These are phyloP conservation scores for Cephalotes varians DNA, from an alignment of 2,888 invertebrate genomes.

Conservation along the genomic window DNA sequence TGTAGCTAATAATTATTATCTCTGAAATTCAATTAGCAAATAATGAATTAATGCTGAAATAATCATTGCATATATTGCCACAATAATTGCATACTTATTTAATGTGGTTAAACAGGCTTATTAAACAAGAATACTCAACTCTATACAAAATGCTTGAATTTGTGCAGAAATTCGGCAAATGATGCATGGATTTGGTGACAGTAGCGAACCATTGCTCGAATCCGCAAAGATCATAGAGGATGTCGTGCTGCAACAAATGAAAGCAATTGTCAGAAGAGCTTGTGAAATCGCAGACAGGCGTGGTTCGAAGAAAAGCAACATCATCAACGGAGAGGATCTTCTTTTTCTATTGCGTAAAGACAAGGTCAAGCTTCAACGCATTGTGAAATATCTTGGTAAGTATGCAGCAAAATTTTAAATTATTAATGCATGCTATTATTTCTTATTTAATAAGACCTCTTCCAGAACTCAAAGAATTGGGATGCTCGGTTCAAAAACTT, in stretches of 20 bases:
- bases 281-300: constrained; percentile 89
- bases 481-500: constrained; percentile 86
- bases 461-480: constrained; percentile 82
- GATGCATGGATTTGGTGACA: constrained; percentile 98
- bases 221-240: constrained; percentile 94
- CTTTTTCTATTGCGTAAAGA: constrained; percentile 94
- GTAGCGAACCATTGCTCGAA: constrained; percentile 92
- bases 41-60: not conserved
- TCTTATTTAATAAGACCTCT: not conserved
- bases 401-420: not conserved
- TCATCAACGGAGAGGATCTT: constrained; percentile 90
- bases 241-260: constrained; percentile 93
- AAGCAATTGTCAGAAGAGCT: constrained; percentile 92
- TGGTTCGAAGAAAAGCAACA: constrained; percentile 77
- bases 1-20: not conserved
- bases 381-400: constrained; percentile 90
- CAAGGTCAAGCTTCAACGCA: constrained; percentile 91
- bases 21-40: not conserved
- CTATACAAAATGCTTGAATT: not conserved
- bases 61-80: not conserved
- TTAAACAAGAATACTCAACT: not conserved
- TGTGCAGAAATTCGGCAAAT: constrained; percentile 91
- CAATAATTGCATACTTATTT: not conserved
- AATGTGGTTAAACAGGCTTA: not conserved
- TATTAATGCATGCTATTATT: not conserved